A percentile compares a stretch with the other conserved stretches of the same genome.
Evolutionary conservation across 1,140 invertebrate species (phyloP).

Genomic region (Maconellicoccus hirsutus): DNA sequence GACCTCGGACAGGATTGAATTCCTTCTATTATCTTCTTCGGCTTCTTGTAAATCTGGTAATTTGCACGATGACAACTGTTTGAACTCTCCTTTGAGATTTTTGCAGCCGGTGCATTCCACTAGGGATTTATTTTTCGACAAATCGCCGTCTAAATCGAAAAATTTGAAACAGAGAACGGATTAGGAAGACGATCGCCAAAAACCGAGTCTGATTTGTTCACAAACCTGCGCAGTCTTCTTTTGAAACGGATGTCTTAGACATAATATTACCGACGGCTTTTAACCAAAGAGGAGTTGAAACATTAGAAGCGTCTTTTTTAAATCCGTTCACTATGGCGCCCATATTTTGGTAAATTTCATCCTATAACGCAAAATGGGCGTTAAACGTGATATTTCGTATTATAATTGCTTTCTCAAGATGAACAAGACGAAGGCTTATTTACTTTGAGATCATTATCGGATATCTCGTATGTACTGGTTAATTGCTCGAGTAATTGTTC

Average conservation of each 20-base stretch:
- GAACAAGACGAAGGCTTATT: not conserved
- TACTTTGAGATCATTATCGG: slow-evolving; percentile 60
- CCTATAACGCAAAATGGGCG: not conserved
- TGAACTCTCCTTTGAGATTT: not conserved
- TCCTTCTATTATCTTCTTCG: not conserved
- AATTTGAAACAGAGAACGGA: not conserved
- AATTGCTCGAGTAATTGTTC: slow-evolving; percentile 45
- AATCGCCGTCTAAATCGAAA: not conserved
- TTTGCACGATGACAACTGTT: not conserved
- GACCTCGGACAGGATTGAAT: not conserved
- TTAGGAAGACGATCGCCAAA: too few species aligned
- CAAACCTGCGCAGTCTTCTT: not conserved
- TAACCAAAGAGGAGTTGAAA: not conserved
- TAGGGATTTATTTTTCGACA: not conserved
- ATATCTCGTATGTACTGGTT: slow-evolving; percentile 56
- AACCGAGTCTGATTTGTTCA: too few species aligned
- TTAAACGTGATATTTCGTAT: too few species aligned
- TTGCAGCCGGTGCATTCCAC: not conserved
- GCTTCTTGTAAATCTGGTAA: not conserved
- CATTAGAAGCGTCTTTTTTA: not conserved
- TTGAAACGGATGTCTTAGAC: not conserved
- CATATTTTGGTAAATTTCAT: not conserved
- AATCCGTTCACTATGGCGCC: not conserved
- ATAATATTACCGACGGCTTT: not conserved
- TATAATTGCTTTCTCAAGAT: too few species aligned